Conservation (phyloP, 1,140 invertebrate species). For the Gryon sp. region DNA sequence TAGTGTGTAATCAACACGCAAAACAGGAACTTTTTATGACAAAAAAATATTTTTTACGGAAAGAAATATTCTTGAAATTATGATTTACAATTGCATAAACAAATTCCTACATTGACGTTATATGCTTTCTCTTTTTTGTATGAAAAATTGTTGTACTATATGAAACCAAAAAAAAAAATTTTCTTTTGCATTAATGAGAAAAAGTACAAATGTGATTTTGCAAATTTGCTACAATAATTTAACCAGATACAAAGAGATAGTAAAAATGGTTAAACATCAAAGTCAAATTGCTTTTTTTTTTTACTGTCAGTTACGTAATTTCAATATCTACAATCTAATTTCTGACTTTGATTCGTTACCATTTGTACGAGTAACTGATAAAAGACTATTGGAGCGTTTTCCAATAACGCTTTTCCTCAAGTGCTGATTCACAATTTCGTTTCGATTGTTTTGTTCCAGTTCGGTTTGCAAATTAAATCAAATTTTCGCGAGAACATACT, state of each 20-base stretch:
- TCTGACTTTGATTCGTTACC: conserved; percentile 46
- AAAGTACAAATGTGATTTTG: too few relatives aligned
- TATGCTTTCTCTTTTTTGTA: too few relatives aligned
- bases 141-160: too few relatives aligned
- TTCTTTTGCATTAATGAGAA: too few relatives aligned
- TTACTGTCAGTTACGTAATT: conserved; percentile 21
- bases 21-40: conserved; percentile 3
- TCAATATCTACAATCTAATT: conserved; percentile 40
- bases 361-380: conserved; percentile 41
- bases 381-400: conserved; percentile 50
- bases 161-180: too few relatives aligned
- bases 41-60: too few relatives aligned
- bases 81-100: too few relatives aligned
- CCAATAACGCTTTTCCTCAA: conserved; percentile 53
- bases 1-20: conserved; percentile 7
- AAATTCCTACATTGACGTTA: too few relatives aligned
- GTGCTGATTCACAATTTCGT: conserved; percentile 59
- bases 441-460: conserved; percentile 52
- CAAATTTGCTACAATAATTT: background rate
- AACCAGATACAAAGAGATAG: too few relatives aligned
- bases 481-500: conserved; percentile 46
- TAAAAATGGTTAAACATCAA: too few relatives aligned
- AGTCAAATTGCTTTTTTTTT: background rate
- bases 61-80: conserved; percentile 22
- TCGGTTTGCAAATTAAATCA: conserved; percentile 56